Evolutionary conservation across 2,888 invertebrate species (phyloP).

Genomic region (Harpalus rufipes): DNA sequence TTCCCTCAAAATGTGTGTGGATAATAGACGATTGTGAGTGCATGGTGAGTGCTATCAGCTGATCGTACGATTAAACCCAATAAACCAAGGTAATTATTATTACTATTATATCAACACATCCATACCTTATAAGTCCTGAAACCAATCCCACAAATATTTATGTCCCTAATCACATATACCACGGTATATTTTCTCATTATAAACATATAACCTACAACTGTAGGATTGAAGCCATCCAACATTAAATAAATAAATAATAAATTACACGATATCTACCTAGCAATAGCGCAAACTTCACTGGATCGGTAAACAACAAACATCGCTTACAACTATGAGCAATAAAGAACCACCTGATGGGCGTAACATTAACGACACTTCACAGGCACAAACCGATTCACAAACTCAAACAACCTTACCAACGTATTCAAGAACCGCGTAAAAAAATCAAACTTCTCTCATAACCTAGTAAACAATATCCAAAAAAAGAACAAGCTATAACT

Average conservation of each 20-base stretch:
- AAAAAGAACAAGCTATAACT: conserved; percentile 29
- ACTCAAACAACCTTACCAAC: not conserved
- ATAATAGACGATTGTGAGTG: no score
- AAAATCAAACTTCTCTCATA: not conserved
- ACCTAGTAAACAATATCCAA: conserved; percentile 6
- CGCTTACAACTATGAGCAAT: not conserved
- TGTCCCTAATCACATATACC: not conserved
- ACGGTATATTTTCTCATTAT: not conserved
- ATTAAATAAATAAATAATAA: not conserved
- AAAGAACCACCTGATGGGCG: not conserved
- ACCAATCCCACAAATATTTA: not conserved
- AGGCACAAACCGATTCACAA: not conserved
- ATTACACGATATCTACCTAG: not conserved
- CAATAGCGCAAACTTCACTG: not conserved
- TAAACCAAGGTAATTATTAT: not conserved
- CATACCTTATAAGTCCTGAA: not conserved
- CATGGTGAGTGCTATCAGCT: not conserved
- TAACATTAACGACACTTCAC: no score
- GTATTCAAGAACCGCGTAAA: not conserved
- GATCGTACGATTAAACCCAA: not conserved
- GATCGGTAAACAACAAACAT: not conserved
- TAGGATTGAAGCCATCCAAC: not conserved
- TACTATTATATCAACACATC: not conserved
- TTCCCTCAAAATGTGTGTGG: no score
- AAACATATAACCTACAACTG: not conserved